phyloP scores from a whole-genome alignment of 2,888 invertebrate species.

The Nipponacmea schrenckii region DNA sequence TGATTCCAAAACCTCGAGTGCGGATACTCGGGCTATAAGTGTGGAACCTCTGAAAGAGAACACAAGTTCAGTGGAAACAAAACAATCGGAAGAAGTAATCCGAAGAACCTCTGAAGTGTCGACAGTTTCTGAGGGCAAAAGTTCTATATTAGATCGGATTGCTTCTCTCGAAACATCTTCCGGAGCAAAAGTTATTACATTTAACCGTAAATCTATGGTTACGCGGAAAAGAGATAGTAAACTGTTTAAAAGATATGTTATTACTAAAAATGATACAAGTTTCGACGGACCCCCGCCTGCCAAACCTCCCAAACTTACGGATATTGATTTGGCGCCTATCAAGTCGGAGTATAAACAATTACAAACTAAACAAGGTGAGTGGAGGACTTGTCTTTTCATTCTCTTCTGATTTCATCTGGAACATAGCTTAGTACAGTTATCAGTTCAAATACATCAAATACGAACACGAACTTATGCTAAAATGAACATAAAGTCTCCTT shows the following conservation, averaged over 20 bases:
- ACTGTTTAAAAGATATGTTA: slow-evolving; percentile 1
- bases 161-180: neutral
- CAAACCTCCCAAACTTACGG: slow-evolving; percentile 14
- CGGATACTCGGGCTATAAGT: neutral
- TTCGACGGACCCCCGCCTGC: neutral
- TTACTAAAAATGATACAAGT: neutral
- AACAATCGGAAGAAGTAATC: neutral
- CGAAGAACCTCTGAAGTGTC: neutral
- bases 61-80: neutral
- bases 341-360: slow-evolving; percentile 11
- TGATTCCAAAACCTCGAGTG: neutral
- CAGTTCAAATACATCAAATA: too few species aligned
- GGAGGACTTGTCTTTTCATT: neutral
- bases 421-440: too few species aligned
- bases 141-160: neutral
- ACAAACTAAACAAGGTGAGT: slow-evolving; percentile 11
- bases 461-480: too few species aligned
- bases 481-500: too few species aligned
- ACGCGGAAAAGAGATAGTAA: slow-evolving; percentile 13
- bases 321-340: slow-evolving; percentile 5
- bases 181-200: neutral
- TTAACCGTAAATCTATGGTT: slow-evolving; percentile 9
- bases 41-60: neutral
- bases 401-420: too few species aligned
- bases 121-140: neutral